Evolutionary conservation across 2,797 vertebrate genomes (phyloP).

Genomic region (Leptatherina wallacei): DNA sequence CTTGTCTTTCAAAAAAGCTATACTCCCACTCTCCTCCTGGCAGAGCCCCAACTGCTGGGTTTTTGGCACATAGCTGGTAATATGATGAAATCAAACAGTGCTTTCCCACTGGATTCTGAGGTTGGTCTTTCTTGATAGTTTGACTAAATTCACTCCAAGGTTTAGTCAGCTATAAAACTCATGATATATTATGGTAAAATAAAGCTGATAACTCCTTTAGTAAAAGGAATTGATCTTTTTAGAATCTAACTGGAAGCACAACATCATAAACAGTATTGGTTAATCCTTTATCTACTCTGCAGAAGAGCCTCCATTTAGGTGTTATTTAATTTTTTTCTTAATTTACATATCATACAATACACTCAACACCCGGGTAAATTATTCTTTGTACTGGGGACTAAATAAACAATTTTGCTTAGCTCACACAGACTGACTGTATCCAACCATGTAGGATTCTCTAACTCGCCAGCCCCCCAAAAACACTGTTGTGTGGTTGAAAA

Average conservation of each 20-base stretch:
- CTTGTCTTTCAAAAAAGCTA: conserved; percentile 37
- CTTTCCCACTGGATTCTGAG: conserved; percentile 47
- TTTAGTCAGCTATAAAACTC: conserved; percentile 51
- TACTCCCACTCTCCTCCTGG: conserved; percentile 57
- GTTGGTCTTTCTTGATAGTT: conserved; percentile 50
- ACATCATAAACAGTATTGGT: not conserved
- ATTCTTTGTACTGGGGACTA: not conserved
- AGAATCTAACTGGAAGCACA: conserved; percentile 11
- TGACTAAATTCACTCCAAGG: conserved; percentile 59
- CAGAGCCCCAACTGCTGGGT: conserved; percentile 51
- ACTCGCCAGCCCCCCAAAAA: not conserved
- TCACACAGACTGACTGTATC: not conserved
- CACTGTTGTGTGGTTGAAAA: not conserved
- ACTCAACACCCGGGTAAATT: not conserved
- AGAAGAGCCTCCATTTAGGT: not conserved
- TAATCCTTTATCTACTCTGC: conserved; percentile 7
- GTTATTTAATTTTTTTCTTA: not conserved
- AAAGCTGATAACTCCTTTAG: conserved; percentile 22
- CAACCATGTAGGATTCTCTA: not conserved
- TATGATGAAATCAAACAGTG: conserved; percentile 66
- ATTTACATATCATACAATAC: not conserved
- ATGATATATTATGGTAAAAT: conserved; percentile 35
- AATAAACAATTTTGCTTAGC: not conserved
- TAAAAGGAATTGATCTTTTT: conserved; percentile 25
- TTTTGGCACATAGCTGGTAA: conserved; percentile 62